Evolutionary conservation across 1,140 invertebrate species (phyloP), one percentile per base, ranked within the genome.

Genomic region (Phenacoccus solenopsis): DNA sequence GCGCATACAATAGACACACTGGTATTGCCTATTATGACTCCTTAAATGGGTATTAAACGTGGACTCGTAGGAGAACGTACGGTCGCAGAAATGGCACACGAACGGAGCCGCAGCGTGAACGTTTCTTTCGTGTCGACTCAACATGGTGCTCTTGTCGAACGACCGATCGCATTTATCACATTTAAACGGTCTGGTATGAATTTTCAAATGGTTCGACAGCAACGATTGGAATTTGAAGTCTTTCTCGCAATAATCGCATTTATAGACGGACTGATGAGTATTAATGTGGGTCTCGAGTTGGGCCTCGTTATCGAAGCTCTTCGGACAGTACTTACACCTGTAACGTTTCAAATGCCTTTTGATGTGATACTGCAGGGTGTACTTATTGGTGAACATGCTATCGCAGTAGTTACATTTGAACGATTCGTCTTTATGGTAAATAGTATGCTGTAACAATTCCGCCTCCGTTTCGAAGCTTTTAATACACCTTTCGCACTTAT

Each of bases 161-260:
- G 71, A 72, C 69, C 74, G 74, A 7, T 67, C 70, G 61, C 85
- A 86, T 22, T 83, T 78, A 1, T 79, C 74, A 74, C 85, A 86
- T 21, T 78, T 76, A 74, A 84, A 87, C 0, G 86, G 86, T 28
- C 86, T 75, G 0, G 84, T 90, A 75, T 93, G 90, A 22, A 85
- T 87, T 49, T 89, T 81, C 74, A 87, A 84, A 74, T 93, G 91
- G 1, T 88, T 81, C 71, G 85, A 86, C 24, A 93, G 76, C 57
- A 72, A 73, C 20, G 73, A 71, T 21, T 74, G 71, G 57, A 73
- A 73, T 7, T 70, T 72, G 28, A 74, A 74, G n/a, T 71, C 70
- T 72, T 79, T 77, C 13, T 77, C 75, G 74, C 82, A 83, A 1
- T 78, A 76, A 1, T 77, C 76, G 70, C 82, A 83, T 67, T 79